phyloP scores from a whole-genome alignment of 2,113 vertebrate species.

The Oryzias celebensis region DNA sequence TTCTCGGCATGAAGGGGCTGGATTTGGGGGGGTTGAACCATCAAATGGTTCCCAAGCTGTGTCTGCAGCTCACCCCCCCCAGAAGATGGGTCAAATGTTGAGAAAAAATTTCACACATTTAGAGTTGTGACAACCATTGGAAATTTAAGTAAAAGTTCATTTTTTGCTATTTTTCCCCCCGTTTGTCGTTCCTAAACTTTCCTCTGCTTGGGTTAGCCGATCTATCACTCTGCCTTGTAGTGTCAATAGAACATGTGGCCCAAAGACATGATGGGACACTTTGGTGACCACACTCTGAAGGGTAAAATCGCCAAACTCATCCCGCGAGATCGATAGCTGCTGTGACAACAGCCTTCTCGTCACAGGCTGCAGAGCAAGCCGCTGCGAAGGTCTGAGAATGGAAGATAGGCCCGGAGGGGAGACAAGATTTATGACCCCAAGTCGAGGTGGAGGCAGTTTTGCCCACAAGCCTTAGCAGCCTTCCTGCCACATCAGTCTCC shows the following conservation, averaged over 20 bases:
- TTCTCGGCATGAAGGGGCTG: too few species aligned
- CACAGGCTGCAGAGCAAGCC: conserved; percentile 69
- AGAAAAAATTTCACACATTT: too few species aligned
- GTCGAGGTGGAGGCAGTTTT: conserved; percentile 62
- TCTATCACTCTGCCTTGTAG: conserved; percentile 32
- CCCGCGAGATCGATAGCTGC: conserved; percentile 69
- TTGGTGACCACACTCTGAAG: conserved; percentile 57
- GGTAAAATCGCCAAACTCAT: conserved; percentile 70
- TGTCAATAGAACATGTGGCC: conserved; percentile 41
- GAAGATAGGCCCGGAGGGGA: conserved; percentile 64
- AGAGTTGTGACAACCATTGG: too few species aligned
- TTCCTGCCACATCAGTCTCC: conserved; percentile 60
- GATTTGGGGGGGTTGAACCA: too few species aligned
- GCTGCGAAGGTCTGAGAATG: conserved; percentile 68
- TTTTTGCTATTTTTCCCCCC: too few species aligned
- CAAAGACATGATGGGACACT: conserved; percentile 58
- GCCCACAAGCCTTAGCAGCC: conserved; percentile 53
- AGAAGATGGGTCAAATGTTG: too few species aligned
- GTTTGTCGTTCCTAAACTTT: not conserved
- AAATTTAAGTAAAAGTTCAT: too few species aligned
- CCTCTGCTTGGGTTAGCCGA: conserved; percentile 22
- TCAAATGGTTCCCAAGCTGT: too few species aligned
- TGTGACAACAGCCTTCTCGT: conserved; percentile 68
- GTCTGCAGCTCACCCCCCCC: too few species aligned
- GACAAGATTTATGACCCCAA: conserved; percentile 67